Evolutionary conservation across 2,113 vertebrate genomes (phyloP).

Genomic region (Glaucomys volans): DNA sequence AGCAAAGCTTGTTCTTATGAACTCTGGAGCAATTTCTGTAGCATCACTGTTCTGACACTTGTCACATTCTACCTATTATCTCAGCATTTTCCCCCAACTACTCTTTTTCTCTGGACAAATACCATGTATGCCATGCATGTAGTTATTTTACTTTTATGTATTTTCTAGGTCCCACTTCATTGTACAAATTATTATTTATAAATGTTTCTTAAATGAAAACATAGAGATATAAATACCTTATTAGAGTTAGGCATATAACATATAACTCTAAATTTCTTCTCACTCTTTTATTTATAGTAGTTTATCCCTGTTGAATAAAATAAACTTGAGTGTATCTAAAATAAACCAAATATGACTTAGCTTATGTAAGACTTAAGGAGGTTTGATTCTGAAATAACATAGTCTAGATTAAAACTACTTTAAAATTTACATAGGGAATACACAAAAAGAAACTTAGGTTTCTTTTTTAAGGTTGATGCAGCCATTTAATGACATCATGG

Average conservation of each 20-base stretch:
- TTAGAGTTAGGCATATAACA: neutral
- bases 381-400: neutral
- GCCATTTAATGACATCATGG: neutral
- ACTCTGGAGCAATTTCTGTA: neutral
- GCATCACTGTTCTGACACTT: neutral
- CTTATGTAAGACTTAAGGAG: neutral
- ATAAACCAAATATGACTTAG: neutral
- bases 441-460: neutral
- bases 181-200: neutral
- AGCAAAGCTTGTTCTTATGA: neutral
- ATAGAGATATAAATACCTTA: neutral
- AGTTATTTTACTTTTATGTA: neutral
- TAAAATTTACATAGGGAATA: neutral
- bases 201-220: neutral
- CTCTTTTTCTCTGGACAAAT: neutral
- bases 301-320: neutral
- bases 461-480: neutral
- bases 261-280: neutral
- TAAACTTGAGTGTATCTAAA: neutral
- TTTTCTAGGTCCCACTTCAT: neutral
- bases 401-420: neutral
- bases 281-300: neutral
- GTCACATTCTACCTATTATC: neutral
- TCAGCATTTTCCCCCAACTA: neutral
- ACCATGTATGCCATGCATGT: fast-evolving